Percentiles rank a stretch among this genome's conserved stretches.
These are phyloP conservation scores for Brachionus rotundiformis DNA, from an alignment of 1,140 invertebrate species.

Conservation along the genomic window DNA sequence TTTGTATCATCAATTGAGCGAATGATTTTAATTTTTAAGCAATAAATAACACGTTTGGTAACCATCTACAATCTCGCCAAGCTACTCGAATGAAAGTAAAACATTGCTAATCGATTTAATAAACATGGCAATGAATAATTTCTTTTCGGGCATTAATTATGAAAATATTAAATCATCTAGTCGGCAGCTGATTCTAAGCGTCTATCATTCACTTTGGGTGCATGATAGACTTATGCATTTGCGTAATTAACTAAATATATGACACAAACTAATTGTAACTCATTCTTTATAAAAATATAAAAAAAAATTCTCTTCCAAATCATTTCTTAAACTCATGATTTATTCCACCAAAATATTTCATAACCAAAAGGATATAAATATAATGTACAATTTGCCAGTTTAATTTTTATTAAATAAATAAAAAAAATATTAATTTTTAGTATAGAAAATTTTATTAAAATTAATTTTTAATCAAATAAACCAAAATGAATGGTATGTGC, in stretches of 20 bases:
- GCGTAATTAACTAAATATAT: background rate
- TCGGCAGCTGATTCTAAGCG: background rate
- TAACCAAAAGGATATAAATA: slow-evolving; percentile 21
- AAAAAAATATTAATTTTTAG: slow-evolving; percentile 1
- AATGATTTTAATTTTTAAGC: background rate
- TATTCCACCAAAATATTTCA: background rate
- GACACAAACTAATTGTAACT: background rate
- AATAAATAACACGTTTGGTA: background rate
- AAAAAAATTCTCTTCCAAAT: background rate
- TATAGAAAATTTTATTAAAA: background rate
- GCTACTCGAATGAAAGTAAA: background rate
- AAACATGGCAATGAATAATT: background rate
- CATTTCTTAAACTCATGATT: slow-evolving; percentile 24
- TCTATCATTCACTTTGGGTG: background rate
- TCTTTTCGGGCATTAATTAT: slow-evolving; percentile 14
- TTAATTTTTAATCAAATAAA: background rate
- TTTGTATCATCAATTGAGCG: slow-evolving; percentile 7
- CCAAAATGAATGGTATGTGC: slow-evolving; percentile 8
- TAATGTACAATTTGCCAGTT: background rate
- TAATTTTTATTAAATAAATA: slow-evolving; percentile 7
- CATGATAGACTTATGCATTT: background rate
- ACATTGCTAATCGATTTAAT: background rate
- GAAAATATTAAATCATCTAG: background rate
- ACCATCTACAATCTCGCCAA: background rate
- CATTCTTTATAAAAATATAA: background rate